These are phyloP conservation scores for Ichneumon xanthorius DNA, from an alignment of 2,888 invertebrate genomes.

Conservation along the genomic window DNA sequence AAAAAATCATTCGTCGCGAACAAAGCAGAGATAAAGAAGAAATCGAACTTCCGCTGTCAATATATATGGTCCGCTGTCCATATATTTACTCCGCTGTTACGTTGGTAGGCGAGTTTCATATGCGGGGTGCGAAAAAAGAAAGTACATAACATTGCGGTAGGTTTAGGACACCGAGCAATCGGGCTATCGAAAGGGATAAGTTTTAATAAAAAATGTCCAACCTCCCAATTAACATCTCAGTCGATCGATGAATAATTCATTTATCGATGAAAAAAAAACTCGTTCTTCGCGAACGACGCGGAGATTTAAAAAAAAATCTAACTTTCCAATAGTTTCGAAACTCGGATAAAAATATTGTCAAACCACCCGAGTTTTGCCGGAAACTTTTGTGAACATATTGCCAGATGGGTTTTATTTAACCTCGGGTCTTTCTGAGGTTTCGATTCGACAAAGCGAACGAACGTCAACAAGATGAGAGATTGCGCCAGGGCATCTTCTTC, in stretches of 20 bases:
- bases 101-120: slow-evolving; percentile 24
- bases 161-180: slow-evolving; percentile 27
- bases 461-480: slow-evolving; percentile 11
- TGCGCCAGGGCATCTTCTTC: slow-evolving; percentile 15
- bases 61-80: no score
- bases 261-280: slow-evolving; percentile 4
- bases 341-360: background rate
- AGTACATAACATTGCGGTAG: slow-evolving; percentile 58
- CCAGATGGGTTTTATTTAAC: background rate
- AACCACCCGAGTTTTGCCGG: background rate
- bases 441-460: background rate
- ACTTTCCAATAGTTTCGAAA: slow-evolving; percentile 14
- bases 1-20: no score
- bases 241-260: background rate
- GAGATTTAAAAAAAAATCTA: background rate
- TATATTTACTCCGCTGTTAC: slow-evolving; percentile 53
- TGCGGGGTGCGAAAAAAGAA: slow-evolving; percentile 33
- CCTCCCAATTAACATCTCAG: background rate
- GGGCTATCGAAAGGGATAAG: background rate
- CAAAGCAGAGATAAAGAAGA: no score
- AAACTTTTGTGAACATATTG: background rate
- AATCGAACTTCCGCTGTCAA: no score
- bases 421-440: background rate
- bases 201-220: background rate
- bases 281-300: background rate